Percentiles rank a stretch among this genome's conserved stretches.
These are phyloP conservation scores for Lottia gigantea DNA, from an alignment of 2,888 invertebrate genomes.

Conservation along the genomic window DNA sequence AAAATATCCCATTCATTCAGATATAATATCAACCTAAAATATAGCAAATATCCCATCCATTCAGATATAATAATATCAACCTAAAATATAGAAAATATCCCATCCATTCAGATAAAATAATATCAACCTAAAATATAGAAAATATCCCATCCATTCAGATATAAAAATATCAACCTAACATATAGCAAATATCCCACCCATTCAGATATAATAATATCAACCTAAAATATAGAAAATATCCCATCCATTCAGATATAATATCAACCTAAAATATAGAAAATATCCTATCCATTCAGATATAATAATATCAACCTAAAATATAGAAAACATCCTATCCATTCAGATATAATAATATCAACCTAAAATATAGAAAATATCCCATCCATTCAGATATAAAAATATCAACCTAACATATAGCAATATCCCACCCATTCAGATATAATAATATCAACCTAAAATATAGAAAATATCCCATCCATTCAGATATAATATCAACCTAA, in stretches of 20 bases:
- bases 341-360: neutral
- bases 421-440: conserved; percentile 97
- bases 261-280: conserved; percentile 94
- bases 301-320: conserved; percentile 78
- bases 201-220: neutral
- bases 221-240: no score
- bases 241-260: conserved; percentile 77
- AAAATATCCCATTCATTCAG: no score
- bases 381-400: conserved; percentile 70
- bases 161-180: conserved; percentile 82
- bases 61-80: conserved; percentile 92
- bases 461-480: no score
- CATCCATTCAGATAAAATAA: conserved; percentile 73
- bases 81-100: conserved; percentile 28
- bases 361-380: no score
- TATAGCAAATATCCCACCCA: neutral
- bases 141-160: conserved; percentile 99
- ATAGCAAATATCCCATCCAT: conserved; percentile 91
- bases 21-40: no score
- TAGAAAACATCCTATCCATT: neutral
- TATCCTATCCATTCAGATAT: conserved; percentile 99
- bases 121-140: conserved; percentile 96
- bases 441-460: no score
- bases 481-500: no score
- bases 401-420: conserved; percentile 96